Evolutionary conservation across 2,888 invertebrate species (phyloP), one percentile per base, ranked within the genome.

Genomic region (Chironomus riparius): DNA sequence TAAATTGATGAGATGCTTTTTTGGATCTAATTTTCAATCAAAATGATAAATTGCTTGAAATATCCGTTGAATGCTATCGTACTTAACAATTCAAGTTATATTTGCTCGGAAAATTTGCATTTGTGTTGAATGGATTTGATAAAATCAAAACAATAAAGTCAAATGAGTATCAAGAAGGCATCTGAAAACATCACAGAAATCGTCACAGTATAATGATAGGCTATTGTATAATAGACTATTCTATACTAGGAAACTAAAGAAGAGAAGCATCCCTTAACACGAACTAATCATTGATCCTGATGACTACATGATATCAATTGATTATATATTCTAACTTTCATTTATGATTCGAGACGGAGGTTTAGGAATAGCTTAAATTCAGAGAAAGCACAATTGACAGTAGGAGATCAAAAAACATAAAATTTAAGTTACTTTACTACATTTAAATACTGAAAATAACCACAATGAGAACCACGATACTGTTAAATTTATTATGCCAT

Each of bases 301-400:
- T 0, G 83, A 85, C 79, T 88, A 87, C 80, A 85, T 86, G 77
- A 84, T 83, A 77, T 88, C 87, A 1, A 84, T 89, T 6, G 87
- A 89, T 79, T 89, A 88, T 81, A 85, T 87, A 78, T 85, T 89
- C 79, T 87, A 88, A 81, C 83, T 87, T 76, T 85, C 88, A 0
- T 89, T 89, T 82, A 82, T 89, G 70, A 81, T 87, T 4, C 83
- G 86, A 78, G 88, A 88, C 81, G 87, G 87, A 4, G 10, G 68
- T 22, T 2, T 74, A 0, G 74, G 74, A 28, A 5, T 74, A 4
- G 12, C n/a, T 3, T 6, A 10, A n/a, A 28, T 68, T 48, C 10
- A 68, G 7, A 65, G 10, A 24, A 68, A 12, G 48, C 68, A 3
- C 18, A 65, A 21, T 5, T 74, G 74, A 68, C 68, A 48, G 13